Percentiles rank a stretch among this genome's conserved stretches.
Evolutionary conservation across 2,797 vertebrate genomes (phyloP).

Genomic region (Dromococcyx pavoninus): DNA sequence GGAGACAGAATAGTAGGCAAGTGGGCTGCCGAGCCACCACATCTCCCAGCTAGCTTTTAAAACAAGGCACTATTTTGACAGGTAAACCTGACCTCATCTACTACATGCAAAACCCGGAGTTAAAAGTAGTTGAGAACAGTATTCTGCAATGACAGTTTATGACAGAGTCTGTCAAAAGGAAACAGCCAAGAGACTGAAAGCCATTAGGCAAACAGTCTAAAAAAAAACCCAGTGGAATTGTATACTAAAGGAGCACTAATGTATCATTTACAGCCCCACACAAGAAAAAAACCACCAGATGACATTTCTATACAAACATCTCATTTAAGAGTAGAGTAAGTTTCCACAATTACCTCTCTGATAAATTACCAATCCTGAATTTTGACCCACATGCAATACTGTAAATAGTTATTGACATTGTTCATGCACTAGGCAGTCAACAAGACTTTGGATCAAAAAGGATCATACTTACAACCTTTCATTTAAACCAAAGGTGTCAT

Average conservation of each 20-base stretch:
- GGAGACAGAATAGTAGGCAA: not conserved
- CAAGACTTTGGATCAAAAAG: not conserved
- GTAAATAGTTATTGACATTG: not conserved
- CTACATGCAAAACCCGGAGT: not conserved
- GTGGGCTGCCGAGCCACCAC: not conserved
- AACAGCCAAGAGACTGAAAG: not conserved
- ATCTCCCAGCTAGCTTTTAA: not conserved
- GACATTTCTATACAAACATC: not conserved
- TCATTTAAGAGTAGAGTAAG: not conserved
- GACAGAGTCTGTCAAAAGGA: not conserved
- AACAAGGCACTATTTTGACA: not conserved
- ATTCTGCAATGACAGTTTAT: not conserved
- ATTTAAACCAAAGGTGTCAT: not conserved
- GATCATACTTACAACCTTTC: not conserved
- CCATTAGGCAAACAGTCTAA: not conserved
- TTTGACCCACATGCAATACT: not conserved
- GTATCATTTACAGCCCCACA: not conserved
- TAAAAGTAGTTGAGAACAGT: not conserved
- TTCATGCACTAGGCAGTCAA: not conserved
- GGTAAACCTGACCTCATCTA: not conserved
- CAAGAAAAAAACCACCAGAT: not conserved
- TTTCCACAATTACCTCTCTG: not conserved
- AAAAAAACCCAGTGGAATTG: not conserved
- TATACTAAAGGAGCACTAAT: not conserved
- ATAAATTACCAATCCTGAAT: not conserved